Evolutionary conservation across 2,797 vertebrate genomes (phyloP).

Genomic region (Aphelocoma californica): DNA sequence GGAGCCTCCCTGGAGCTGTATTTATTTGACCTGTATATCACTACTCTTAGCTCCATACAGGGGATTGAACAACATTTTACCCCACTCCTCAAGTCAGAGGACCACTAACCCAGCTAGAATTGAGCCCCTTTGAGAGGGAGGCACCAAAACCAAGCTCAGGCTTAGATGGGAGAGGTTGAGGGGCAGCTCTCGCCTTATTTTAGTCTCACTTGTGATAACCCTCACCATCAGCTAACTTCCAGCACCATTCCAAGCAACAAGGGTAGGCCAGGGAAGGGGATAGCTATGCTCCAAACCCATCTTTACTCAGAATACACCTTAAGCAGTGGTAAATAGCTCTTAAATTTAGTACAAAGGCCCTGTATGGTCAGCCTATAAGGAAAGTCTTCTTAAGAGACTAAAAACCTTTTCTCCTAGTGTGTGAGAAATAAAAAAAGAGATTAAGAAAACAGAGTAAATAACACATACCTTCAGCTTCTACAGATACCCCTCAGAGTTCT

Average conservation of each 20-base stretch:
- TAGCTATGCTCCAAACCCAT: rapidly evolving
- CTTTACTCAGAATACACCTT: rapidly evolving
- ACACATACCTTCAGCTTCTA: background rate
- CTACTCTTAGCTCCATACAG: background rate
- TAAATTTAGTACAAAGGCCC: rapidly evolving
- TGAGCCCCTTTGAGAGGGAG: background rate
- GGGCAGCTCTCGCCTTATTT: background rate
- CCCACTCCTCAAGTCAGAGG: background rate
- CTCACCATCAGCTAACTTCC: background rate
- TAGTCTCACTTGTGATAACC: rapidly evolving
- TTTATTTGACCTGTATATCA: background rate
- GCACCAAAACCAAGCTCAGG: background rate
- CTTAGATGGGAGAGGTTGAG: rapidly evolving
- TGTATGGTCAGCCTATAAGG: rapidly evolving
- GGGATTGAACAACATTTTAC: background rate
- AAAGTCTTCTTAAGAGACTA: rapidly evolving
- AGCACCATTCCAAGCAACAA: rapidly evolving
- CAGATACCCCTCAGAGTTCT: rapidly evolving
- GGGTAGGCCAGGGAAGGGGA: rapidly evolving
- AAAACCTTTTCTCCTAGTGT: rapidly evolving
- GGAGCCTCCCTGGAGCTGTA: background rate
- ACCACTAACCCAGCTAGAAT: background rate
- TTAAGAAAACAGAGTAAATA: background rate
- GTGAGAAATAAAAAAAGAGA: rapidly evolving
- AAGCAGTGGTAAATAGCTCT: background rate